These are phyloP conservation scores for Timema cristinae DNA, from an alignment of 2,888 invertebrate genomes.

Conservation along the genomic window DNA sequence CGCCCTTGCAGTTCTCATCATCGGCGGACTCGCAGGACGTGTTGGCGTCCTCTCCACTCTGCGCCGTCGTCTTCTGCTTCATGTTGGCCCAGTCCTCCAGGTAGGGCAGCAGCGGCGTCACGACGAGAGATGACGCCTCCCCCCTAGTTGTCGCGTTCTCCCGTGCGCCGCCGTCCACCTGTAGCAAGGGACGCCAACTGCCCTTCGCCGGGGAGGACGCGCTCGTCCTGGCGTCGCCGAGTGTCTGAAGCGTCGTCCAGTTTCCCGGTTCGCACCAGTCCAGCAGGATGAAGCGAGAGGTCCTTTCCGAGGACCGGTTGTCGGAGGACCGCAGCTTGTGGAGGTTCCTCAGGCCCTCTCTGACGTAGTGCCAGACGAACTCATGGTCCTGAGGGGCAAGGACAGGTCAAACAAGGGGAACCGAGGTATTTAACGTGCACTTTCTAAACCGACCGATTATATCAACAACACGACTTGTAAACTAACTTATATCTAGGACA, in stretches of 20 bases:
- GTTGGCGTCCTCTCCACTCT: neutral
- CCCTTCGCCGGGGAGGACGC: neutral
- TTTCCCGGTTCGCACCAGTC: constrained; percentile 20
- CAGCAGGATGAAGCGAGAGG: constrained; percentile 15
- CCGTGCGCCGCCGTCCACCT: constrained; percentile 16
- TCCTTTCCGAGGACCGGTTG: neutral
- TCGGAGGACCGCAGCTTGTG: neutral
- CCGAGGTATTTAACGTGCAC: too few relatives aligned
- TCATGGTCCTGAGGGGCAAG: neutral
- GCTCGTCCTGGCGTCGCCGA: neutral
- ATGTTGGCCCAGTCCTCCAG: constrained; percentile 18
- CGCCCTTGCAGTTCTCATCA: neutral
- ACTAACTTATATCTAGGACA: too few relatives aligned
- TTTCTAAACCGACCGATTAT: too few relatives aligned
- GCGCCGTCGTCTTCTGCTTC: neutral
- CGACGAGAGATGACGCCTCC: neutral
- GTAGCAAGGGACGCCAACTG: constrained; percentile 20
- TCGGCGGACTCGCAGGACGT: constrained; percentile 1
- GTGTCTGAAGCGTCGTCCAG: neutral
- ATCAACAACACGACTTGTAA: too few relatives aligned
- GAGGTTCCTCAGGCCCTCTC: constrained; percentile 3
- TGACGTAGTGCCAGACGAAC: constrained; percentile 11
- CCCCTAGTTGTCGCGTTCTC: constrained; percentile 9
- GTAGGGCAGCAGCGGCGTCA: constrained; percentile 18
- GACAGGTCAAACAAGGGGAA: neutral